Conservation (phyloP, 1,140 invertebrate species). For the Phortica variegata region DNA sequence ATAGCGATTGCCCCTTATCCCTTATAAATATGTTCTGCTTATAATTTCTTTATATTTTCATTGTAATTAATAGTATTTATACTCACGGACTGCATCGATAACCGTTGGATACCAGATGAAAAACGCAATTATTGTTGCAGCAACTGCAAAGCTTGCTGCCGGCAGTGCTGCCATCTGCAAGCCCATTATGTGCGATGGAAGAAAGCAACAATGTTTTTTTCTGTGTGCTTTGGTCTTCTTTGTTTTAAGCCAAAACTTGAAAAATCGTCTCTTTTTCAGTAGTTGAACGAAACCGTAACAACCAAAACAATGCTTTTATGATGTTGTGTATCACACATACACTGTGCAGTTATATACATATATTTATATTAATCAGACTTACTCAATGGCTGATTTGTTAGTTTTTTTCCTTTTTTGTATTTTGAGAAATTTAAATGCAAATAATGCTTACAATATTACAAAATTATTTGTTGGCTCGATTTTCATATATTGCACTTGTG, state of each 20-base stretch:
- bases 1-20: background rate
- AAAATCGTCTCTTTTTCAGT: no score
- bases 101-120: slow-evolving; percentile 41
- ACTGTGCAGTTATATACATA: background rate
- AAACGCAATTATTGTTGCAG: slow-evolving; percentile 39
- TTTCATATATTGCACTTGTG: no score
- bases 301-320: no score
- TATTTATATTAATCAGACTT: slow-evolving; percentile 24
- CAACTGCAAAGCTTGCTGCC: slow-evolving; percentile 41
- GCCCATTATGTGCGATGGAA: slow-evolving; percentile 38
- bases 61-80: slow-evolving; percentile 17
- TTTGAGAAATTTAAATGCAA: no score
- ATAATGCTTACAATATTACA: no score
- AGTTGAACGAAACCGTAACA: no score
- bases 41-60: slow-evolving; percentile 3
- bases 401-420: background rate
- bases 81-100: slow-evolving; percentile 56
- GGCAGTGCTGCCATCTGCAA: slow-evolving; percentile 46
- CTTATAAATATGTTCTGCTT: no score
- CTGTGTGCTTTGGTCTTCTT: slow-evolving; percentile 1
- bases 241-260: slow-evolving; percentile 2
- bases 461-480: no score
- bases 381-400: slow-evolving; percentile 24
- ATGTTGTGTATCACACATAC: slow-evolving; percentile 3
- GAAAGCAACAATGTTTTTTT: slow-evolving; percentile 12